phyloP scores from a whole-genome alignment of 2,797 vertebrate species.

The Chiloscyllium punctatum region DNA sequence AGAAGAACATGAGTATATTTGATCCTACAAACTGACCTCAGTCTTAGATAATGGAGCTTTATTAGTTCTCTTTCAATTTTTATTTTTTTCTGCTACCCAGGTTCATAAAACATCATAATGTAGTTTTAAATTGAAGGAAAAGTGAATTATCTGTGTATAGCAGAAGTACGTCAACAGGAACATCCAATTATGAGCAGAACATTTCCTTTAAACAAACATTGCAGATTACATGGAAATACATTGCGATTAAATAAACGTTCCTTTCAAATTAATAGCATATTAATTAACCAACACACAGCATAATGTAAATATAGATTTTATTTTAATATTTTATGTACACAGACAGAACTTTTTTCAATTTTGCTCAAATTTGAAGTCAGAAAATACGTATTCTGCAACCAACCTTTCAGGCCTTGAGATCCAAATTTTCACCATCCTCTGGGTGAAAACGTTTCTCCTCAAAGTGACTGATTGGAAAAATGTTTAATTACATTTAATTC shows the following conservation, averaged over 20 bases:
- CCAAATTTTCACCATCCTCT: background rate
- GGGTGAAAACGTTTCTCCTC: background rate
- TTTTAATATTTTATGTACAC: conserved; percentile 11
- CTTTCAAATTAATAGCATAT: conserved; percentile 22
- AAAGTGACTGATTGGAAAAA: background rate
- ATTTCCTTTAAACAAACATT: conserved; percentile 18
- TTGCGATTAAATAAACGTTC: conserved; percentile 32
- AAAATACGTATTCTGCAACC: background rate
- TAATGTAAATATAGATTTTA: conserved; percentile 17
- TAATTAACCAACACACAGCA: background rate
- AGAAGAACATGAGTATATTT: background rate
- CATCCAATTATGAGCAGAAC: background rate
- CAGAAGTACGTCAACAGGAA: background rate
- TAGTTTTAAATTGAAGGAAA: background rate
- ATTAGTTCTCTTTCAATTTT: background rate
- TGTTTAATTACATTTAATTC: too few species aligned
- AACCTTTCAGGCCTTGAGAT: background rate
- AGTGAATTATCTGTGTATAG: conserved; percentile 1
- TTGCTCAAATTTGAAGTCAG: background rate
- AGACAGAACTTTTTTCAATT: background rate
- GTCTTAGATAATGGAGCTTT: background rate
- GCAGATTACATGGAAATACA: background rate
- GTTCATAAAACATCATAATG: background rate
- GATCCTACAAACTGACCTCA: background rate
- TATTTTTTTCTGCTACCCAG: background rate